A percentile compares a stretch with the other conserved stretches of the same genome.
Evolutionary conservation across 1,140 invertebrate species (phyloP).

Genomic region (Pomacea maculata): DNA sequence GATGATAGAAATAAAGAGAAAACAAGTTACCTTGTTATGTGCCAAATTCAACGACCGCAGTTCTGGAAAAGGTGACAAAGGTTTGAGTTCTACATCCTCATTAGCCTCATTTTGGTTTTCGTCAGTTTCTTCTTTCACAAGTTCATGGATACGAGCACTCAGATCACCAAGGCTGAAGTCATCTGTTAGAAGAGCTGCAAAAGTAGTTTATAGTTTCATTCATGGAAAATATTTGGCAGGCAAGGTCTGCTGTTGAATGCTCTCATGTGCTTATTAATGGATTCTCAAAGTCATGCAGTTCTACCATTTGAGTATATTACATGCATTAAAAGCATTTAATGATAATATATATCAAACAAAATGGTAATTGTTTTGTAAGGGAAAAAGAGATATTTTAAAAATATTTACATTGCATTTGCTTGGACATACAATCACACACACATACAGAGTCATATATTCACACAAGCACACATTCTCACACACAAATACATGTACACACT

Average conservation of each 20-base stretch:
- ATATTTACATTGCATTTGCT: not conserved
- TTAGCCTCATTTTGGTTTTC: not conserved
- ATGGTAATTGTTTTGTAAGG: no score
- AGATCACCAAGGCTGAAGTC: slow-evolving; percentile 43
- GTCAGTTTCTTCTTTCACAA: slow-evolving; percentile 27
- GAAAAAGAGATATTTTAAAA: not conserved
- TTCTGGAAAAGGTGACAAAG: slow-evolving; percentile 56
- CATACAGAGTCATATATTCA: no score
- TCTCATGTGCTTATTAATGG: no score
- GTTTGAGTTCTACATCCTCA: slow-evolving; percentile 9
- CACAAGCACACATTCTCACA: not conserved
- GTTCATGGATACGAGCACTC: slow-evolving; percentile 37
- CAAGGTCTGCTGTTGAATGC: no score
- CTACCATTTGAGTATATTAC: no score
- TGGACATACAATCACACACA: not conserved
- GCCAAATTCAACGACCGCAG: slow-evolving; percentile 59
- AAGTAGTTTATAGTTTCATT: no score
- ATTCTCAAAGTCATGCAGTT: no score
- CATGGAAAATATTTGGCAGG: no score
- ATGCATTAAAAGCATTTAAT: no score
- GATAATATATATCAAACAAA: no score
- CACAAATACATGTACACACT: not conserved
- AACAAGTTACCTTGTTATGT: slow-evolving; percentile 53
- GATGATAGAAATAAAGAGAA: not conserved
- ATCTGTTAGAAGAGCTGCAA: slow-evolving; percentile 33